Conservation (phyloP, 2,888 invertebrate species). For the Athalia cordata region DNA sequence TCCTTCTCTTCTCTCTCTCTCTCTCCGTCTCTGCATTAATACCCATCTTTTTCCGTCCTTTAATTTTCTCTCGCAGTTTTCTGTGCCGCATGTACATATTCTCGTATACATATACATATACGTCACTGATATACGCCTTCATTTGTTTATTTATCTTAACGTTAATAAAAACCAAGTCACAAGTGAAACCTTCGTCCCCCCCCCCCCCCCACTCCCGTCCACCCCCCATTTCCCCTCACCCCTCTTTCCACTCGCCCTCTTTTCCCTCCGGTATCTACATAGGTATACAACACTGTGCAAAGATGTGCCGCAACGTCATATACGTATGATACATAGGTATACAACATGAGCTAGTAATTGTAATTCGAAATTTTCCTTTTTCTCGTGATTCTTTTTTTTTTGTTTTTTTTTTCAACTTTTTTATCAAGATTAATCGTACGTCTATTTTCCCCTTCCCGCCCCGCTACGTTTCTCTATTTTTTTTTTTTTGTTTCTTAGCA, state of each 20-base stretch:
- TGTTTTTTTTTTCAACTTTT: too few relatives aligned
- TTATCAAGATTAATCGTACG: neutral
- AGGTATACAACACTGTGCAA: constrained; percentile 9
- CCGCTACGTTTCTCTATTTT: neutral
- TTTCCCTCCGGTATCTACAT: too few relatives aligned
- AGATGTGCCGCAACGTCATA: constrained; percentile 26
- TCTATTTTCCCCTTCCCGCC: neutral
- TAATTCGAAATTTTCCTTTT: too few relatives aligned
- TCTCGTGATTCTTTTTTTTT: too few relatives aligned
- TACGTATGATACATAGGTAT: neutral
- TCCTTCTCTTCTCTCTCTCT: neutral
- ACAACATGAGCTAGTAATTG: too few relatives aligned
- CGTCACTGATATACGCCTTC: constrained; percentile 39
- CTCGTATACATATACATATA: neutral
- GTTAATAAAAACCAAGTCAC: constrained; percentile 44
- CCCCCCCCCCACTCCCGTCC: neutral
- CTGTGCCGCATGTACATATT: neutral
- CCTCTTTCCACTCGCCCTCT: too few relatives aligned
- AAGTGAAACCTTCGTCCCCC: constrained; percentile 15
- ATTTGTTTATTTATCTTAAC: constrained; percentile 54
- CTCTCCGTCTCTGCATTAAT: neutral
- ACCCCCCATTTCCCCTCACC: too few relatives aligned
- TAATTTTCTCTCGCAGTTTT: neutral
- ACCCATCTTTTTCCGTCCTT: neutral
- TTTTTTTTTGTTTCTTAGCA: too few relatives aligned